Evolutionary conservation across 2,888 invertebrate species (phyloP).

Genomic region (Drosophila glabriapex): DNA sequence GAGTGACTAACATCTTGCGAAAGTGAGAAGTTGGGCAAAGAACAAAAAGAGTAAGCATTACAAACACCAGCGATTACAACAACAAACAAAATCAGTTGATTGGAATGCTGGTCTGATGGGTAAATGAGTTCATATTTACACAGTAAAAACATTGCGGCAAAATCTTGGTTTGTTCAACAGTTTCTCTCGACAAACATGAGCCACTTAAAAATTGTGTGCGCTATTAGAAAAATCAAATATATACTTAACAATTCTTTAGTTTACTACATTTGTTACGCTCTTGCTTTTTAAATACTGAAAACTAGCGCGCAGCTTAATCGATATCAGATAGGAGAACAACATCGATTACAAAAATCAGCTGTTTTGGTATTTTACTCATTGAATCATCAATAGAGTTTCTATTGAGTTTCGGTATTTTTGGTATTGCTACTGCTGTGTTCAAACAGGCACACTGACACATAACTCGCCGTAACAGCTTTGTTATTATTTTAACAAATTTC

Average conservation of each 20-base stretch:
- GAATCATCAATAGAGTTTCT: neutral
- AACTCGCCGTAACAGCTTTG: slow-evolving; percentile 13
- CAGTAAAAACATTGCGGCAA: slow-evolving; percentile 40
- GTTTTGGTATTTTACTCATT: slow-evolving; percentile 30
- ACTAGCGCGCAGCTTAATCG: slow-evolving; percentile 10
- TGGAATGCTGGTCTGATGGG: slow-evolving; percentile 39
- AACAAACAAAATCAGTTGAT: slow-evolving; percentile 38
- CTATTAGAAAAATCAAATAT: slow-evolving; percentile 42
- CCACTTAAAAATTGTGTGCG: slow-evolving; percentile 43
- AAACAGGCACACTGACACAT: slow-evolving; percentile 31
- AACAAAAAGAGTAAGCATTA: slow-evolving; percentile 31
- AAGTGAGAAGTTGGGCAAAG: slow-evolving; percentile 58
- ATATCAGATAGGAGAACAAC: slow-evolving; percentile 1
- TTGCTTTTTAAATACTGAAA: neutral
- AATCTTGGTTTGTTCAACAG: slow-evolving; percentile 19
- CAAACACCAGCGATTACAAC: slow-evolving; percentile 36
- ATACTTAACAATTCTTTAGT: slow-evolving; percentile 13
- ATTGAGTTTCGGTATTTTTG: slow-evolving; percentile 10
- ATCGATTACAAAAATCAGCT: slow-evolving; percentile 19
- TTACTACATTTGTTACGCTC: neutral
- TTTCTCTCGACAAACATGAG: slow-evolving; percentile 23
- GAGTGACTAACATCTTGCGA: slow-evolving; percentile 65
- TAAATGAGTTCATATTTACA: slow-evolving; percentile 60
- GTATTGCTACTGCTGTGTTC: neutral
- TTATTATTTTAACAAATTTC: slow-evolving; percentile 26